phyloP scores from a whole-genome alignment of 1,140 invertebrate genomes.

The Drosophila prosaltans region DNA sequence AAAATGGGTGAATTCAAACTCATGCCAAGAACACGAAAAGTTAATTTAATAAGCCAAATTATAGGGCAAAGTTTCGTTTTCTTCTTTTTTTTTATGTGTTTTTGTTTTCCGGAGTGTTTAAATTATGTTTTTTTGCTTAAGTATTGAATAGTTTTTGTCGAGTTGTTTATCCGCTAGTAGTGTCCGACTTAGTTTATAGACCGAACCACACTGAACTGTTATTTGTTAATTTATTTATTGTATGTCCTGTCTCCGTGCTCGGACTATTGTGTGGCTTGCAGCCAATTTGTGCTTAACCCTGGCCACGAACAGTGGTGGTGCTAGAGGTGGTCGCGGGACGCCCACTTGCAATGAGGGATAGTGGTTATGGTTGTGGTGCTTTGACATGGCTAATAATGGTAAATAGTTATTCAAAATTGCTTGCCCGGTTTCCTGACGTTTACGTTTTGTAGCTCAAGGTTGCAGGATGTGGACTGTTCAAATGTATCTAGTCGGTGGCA shows the following conservation, averaged over 20 bases:
- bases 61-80: conserved; percentile 35
- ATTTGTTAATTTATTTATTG: conserved; percentile 71
- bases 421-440: conserved; percentile 35
- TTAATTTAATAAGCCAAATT: conserved; percentile 61
- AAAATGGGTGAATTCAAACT: conserved; percentile 50
- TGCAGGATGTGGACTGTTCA: conserved; percentile 70
- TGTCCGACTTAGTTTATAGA: conserved; percentile 54
- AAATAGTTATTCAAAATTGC: conserved; percentile 55
- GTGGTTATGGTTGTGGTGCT: conserved; percentile 15
- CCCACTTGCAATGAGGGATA: too few relatives aligned
- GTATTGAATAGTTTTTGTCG: conserved; percentile 15
- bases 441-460: conserved; percentile 67
- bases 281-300: conserved; percentile 22
- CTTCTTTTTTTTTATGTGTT: conserved; percentile 28
- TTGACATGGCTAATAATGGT: conserved; percentile 51
- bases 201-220: conserved; percentile 56
- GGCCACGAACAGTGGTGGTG: not conserved
- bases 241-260: conserved; percentile 30
- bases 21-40: conserved; percentile 40
- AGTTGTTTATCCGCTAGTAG: conserved; percentile 28
- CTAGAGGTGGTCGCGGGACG: not conserved
- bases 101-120: conserved; percentile 28
- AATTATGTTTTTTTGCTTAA: conserved; percentile 9
- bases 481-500: conserved; percentile 27
- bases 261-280: conserved; percentile 20